These are phyloP conservation scores for Trachymyrmex septentrionalis DNA, from an alignment of 1,140 invertebrate species.

Conservation along the genomic window DNA sequence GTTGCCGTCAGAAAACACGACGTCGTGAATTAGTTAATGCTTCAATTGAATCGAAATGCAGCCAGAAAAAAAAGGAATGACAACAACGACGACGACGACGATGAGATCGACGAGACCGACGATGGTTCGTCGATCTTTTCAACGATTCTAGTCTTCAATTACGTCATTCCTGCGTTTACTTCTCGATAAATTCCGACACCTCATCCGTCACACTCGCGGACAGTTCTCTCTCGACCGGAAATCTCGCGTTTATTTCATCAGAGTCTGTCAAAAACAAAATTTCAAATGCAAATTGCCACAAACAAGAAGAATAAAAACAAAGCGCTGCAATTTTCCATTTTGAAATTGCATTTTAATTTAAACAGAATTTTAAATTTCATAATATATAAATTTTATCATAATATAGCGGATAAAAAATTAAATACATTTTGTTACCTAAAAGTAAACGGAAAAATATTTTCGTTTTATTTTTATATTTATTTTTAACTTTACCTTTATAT, in stretches of 20 bases:
- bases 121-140: conserved; percentile 18
- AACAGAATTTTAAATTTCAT: background rate
- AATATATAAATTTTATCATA: conserved; percentile 1
- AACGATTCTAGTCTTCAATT: conserved; percentile 44
- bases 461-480: no score
- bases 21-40: conserved; percentile 63
- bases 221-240: conserved; percentile 36
- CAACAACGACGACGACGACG: background rate
- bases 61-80: background rate
- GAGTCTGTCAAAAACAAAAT: conserved; percentile 39
- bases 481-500: background rate
- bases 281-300: conserved; percentile 29
- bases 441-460: background rate
- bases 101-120: conserved; percentile 23
- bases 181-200: conserved; percentile 21
- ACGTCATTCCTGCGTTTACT: conserved; percentile 54
- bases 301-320: background rate
- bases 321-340: background rate
- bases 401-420: background rate
- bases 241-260: conserved; percentile 52
- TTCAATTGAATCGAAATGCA: conserved; percentile 47
- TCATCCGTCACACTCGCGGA: conserved; percentile 57
- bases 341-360: background rate
- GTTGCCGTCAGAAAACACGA: conserved; percentile 45
- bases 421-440: background rate